These are phyloP conservation scores for Pimpla rufipes DNA, from an alignment of 2,888 invertebrate genomes.

Conservation along the genomic window DNA sequence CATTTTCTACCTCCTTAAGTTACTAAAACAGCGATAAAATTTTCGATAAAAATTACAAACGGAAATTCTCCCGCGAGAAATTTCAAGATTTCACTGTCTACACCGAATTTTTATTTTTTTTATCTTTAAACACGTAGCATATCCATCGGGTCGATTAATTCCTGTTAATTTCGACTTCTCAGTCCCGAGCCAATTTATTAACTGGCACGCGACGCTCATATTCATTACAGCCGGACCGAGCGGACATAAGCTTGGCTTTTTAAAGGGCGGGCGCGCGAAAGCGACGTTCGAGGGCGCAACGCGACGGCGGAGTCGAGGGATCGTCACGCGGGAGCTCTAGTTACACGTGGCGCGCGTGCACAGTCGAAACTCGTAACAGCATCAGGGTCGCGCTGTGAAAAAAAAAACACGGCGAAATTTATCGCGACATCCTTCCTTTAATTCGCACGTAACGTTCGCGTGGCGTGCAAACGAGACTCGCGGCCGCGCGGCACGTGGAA, in stretches of 20 bases:
- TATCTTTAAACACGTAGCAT: too few species aligned
- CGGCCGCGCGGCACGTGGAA: constrained; percentile 65
- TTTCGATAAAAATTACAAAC: neutral
- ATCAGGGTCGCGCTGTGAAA: neutral
- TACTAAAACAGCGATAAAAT: too few species aligned
- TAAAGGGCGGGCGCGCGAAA: constrained; percentile 30
- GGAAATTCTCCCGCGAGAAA: neutral
- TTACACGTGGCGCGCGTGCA: constrained; percentile 55
- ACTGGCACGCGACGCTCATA: constrained; percentile 62
- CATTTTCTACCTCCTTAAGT: too few species aligned
- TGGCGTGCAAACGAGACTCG: constrained; percentile 73
- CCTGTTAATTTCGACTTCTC: constrained; percentile 30
- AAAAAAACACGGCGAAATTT: constrained; percentile 73
- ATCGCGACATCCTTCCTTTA: constrained; percentile 73
- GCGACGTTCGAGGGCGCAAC: constrained; percentile 52
- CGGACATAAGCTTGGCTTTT: constrained; percentile 19
- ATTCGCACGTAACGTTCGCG: constrained; percentile 75
- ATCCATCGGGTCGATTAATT: neutral
- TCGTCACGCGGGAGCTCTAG: constrained; percentile 63
- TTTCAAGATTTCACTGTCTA: neutral
- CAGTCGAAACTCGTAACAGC: constrained; percentile 1
- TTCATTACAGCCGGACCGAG: constrained; percentile 7
- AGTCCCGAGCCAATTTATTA: constrained; percentile 51
- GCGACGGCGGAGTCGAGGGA: constrained; percentile 50
- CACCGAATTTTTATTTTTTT: neutral